These are phyloP conservation scores for Chondrosia reniformis DNA, from an alignment of 37 sponge, comb jelly and placozoan species.

Conservation along the genomic window DNA sequence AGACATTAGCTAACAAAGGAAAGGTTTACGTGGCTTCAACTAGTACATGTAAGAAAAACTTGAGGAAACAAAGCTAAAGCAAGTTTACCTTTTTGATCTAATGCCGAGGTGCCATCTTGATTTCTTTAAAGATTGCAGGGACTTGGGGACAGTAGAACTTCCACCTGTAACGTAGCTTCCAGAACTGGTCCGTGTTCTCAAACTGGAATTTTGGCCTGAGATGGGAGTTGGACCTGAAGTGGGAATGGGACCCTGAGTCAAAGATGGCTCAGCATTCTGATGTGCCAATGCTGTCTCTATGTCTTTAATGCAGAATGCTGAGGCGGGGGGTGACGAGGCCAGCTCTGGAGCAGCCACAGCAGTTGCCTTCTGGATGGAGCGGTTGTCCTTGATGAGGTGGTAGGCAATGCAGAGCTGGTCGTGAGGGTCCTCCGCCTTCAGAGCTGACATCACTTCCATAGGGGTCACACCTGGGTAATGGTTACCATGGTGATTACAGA, in stretches of 20 bases:
- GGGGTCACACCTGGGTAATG: neutral
- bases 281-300: neutral
- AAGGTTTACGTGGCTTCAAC: too few species aligned
- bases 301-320: slow-evolving; percentile 22
- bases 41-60: too few species aligned
- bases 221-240: neutral
- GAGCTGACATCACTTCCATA: slow-evolving; percentile 22
- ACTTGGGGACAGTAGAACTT: neutral
- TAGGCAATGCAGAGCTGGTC: slow-evolving; percentile 83
- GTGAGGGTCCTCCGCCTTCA: slow-evolving; percentile 50
- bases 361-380: slow-evolving; percentile 9
- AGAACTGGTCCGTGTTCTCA: neutral
- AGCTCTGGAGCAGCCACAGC: neutral
- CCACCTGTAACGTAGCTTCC: neutral
- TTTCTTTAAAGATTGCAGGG: slow-evolving; percentile 40
- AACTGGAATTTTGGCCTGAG: neutral
- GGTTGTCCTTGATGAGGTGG: slow-evolving; percentile 85
- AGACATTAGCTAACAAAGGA: too few species aligned
- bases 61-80: too few species aligned
- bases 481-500: neutral
- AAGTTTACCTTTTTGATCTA: slow-evolving; percentile 41
- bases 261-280: neutral
- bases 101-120: slow-evolving; percentile 92
- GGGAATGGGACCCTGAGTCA: neutral
- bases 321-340: slow-evolving; percentile 28